Percentiles rank a stretch among this genome's conserved stretches.
Conservation (phyloP, 2,113 vertebrate species). For the Oreamnos americanus region DNA sequence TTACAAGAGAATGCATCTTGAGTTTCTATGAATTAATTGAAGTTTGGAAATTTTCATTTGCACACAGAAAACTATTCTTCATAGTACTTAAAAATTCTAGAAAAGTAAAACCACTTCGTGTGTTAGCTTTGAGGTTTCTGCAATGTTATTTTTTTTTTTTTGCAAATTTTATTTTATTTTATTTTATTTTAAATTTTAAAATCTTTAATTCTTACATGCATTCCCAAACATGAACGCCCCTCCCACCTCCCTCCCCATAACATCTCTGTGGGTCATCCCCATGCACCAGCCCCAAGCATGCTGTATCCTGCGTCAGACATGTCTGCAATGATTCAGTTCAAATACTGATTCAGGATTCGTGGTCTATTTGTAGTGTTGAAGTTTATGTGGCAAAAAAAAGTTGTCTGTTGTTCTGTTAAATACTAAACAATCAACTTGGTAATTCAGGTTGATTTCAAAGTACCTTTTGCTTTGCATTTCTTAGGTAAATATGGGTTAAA, state of each 20-base stretch:
- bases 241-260: too few species aligned
- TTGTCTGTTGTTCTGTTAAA: not conserved
- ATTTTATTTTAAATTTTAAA: too few species aligned
- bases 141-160: not conserved
- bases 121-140: not conserved
- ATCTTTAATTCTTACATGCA: too few species aligned
- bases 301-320: too few species aligned
- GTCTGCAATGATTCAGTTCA: not conserved
- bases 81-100: not conserved
- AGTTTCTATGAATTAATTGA: slow-evolving; percentile 30
- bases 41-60: not conserved
- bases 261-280: too few species aligned
- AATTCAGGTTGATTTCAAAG: not conserved
- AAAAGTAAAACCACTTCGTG: not conserved
- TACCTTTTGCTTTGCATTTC: not conserved
- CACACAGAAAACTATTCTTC: slow-evolving; percentile 17
- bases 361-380: not conserved
- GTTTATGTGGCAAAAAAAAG: not conserved
- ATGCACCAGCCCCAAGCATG: too few species aligned
- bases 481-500: not conserved
- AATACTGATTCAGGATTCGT: not conserved
- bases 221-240: too few species aligned
- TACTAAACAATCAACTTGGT: not conserved
- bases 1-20: slow-evolving; percentile 11
- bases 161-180: too few species aligned